A percentile compares a stretch with the other conserved stretches of the same genome.
phyloP scores from a whole-genome alignment of 1,140 invertebrate species.

The Trichonephila inaurata region DNA sequence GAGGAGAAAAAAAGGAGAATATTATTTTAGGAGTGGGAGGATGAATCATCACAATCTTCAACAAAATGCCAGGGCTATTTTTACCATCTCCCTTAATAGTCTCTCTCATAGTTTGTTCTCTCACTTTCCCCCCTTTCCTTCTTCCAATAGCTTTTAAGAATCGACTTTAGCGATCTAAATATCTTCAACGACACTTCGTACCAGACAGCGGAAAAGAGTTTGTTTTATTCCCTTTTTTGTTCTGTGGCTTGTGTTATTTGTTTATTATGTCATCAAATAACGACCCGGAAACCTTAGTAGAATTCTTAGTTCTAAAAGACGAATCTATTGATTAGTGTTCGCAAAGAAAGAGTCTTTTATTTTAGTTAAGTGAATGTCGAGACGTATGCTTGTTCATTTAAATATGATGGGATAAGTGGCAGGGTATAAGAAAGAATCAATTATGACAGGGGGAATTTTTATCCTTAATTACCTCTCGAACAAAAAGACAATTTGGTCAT shows the following conservation, averaged over 20 bases:
- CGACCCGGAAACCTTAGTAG: neutral
- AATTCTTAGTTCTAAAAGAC: neutral
- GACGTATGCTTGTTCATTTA: neutral
- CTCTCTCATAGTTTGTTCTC: neutral
- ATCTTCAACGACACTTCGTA: neutral
- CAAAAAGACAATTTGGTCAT: no score
- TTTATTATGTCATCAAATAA: neutral
- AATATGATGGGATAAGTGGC: neutral
- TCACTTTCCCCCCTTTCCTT: neutral
- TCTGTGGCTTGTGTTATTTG: neutral
- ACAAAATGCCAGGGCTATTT: conserved; percentile 52
- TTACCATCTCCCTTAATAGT: neutral
- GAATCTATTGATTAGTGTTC: neutral
- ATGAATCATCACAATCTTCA: conserved; percentile 49
- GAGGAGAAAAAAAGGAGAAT: neutral
- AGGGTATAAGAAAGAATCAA: neutral
- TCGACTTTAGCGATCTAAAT: conserved; percentile 2
- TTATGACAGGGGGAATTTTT: neutral
- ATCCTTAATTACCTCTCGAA: neutral
- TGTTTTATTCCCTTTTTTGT: neutral
- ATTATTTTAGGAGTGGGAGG: conserved; percentile 61
- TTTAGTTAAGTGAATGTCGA: no score
- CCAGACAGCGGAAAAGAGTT: neutral
- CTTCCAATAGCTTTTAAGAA: neutral
- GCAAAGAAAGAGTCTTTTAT: neutral